These are phyloP conservation scores for Tragelaphus buxtoni DNA, from an alignment of 2,113 vertebrate species.

Conservation along the genomic window DNA sequence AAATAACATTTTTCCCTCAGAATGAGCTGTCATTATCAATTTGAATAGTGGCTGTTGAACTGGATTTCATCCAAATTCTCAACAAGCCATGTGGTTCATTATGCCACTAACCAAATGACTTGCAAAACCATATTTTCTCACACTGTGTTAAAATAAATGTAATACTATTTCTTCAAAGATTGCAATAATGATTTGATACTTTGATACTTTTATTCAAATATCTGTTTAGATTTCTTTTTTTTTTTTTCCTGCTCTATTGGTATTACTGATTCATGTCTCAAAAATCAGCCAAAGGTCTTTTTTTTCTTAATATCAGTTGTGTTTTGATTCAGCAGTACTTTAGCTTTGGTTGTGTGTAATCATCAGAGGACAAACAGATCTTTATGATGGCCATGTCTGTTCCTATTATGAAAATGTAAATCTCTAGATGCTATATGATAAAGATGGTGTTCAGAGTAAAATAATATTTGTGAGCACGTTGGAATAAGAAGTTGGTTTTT, in stretches of 20 bases:
- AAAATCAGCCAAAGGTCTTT: neutral
- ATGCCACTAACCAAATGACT: constrained; percentile 74
- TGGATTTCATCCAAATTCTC: constrained; percentile 81
- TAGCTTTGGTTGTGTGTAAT: neutral
- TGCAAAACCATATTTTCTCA: constrained; percentile 67
- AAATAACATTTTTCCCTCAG: constrained; percentile 79
- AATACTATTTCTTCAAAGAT: neutral
- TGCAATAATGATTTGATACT: constrained; percentile 37
- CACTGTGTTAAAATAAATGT: constrained; percentile 46
- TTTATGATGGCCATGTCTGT: neutral
- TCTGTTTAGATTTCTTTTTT: neutral
- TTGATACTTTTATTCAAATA: constrained; percentile 23
- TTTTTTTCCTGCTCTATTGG: neutral
- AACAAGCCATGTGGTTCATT: constrained; percentile 77
- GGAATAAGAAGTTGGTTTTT: neutral
- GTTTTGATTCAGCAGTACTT: neutral
- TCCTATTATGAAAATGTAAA: neutral
- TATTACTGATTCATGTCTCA: neutral
- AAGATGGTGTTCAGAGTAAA: neutral
- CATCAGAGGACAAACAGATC: neutral
- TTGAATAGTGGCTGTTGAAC: constrained; percentile 76
- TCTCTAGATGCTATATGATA: neutral
- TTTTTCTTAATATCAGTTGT: neutral
- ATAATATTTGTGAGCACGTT: neutral
- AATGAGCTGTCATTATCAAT: constrained; percentile 83